Base-by-base conservation (phyloP, 2,888 invertebrate genomes). In the Stegophylla sp. region DNA sequence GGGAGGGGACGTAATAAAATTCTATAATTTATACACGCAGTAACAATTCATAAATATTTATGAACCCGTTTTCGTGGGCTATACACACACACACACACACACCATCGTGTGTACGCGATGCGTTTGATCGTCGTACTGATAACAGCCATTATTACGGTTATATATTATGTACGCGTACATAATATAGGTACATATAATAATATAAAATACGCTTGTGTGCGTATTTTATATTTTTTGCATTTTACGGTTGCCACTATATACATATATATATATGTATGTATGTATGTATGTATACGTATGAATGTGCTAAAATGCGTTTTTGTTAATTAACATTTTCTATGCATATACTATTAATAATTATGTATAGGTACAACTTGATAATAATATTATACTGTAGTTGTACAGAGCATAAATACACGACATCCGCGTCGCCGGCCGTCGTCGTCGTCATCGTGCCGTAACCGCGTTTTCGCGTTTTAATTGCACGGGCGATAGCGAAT, bases 31-130 rank as follows among this genome's bases (percentile, higher is more conserved):
- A 79, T 79, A 79, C 69, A 71, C 59, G 79, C 79, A 71, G 77
- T 69, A 77, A 67, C 69, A 79, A 69, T 71, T 79, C 79, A 79
- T 79, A 79, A 79, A 79, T 79, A 79, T 79, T 79, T 79, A 79
- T 79, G 53, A 79, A 79, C 79, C 69, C 69, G 79, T 79, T 79
- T 79, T 79, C 53, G 79, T 79, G 69, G 71, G 79, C 69, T 69
- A 64, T n/a, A 41, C 41, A 23, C 15, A 17, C 63, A 34, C 34
- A 73, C 28, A 28, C 56, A 75, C 56, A 56, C 67, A 43, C 51
- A 53, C 64, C 64, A 41, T n/a, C n/a, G 66, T 43, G 56, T 59
- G n/a, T 59, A 41, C 17, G 79, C 69, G 69, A 79, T 79, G 79
- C 69, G 69, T 79, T 79, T 51, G 79, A 79, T 79, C 79, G 59